Base-by-base conservation (phyloP, 2,888 invertebrate species). In the Drosophila kuntzei region DNA sequence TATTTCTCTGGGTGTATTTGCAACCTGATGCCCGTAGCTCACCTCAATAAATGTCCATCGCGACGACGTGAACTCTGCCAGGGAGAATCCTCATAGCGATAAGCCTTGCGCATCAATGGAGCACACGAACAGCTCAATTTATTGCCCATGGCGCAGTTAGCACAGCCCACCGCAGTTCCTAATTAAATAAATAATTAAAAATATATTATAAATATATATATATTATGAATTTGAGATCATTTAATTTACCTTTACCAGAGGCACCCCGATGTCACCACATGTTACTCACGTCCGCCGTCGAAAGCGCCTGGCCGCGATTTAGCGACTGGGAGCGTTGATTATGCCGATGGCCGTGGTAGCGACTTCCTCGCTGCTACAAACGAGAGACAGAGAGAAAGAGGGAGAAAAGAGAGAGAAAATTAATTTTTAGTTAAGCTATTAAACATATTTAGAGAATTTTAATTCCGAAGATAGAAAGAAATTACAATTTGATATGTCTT, bases 41-140 rank as follows among this genome's bases (percentile, higher is more conserved):
- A 97, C 97, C 97, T 96, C 93, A 98, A 94, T 91, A 98, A 95
- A 93, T 97, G 97, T 90, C 97, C 97, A 93, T 97, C 97, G 84
- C 96, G 94, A 87, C 97, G 94, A 84, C 96, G 94, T 75, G 96
- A 96, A 91, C 96, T 96, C 93, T 97, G 97, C 97, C 97, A 98
- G 92, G 98, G 98, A 92, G 98, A 97, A 93, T 98, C 97, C 93
- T 97, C 98, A 93, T 98, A 97, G 92, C 98, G 96, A 94, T 98
- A 98, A 92, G 97, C 97, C 94, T 98, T 98, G 94, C 98, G 96
- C 93, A 98, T 96, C 92, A 98, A 95, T 90, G 98, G 98, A 91
- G 98, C 98, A 94, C 98, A 98, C 91, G 98, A 97, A 94, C 98
- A 98, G 93, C 97, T 97, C 92, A 98, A 94, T 94, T 98, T 98